Conservation (phyloP, 2,797 vertebrate species). For the Tadarida brasiliensis region DNA sequence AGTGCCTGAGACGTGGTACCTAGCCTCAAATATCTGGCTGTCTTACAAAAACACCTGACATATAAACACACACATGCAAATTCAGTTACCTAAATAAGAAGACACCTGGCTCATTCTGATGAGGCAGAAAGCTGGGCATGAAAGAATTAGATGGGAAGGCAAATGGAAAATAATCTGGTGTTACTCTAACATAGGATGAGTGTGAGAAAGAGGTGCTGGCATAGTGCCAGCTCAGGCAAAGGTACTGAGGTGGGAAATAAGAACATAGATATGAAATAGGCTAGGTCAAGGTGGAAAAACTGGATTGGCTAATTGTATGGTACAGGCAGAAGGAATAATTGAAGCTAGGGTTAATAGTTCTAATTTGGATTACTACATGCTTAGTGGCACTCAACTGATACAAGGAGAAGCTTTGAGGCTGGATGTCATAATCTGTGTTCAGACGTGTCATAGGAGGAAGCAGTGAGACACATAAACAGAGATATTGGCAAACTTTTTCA, state of each 20-base stretch:
- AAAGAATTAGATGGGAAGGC: not conserved
- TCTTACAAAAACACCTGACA: not conserved
- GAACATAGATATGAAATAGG: not conserved
- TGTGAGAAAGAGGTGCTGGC: not conserved
- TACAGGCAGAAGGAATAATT: not conserved
- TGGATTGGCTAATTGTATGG: not conserved
- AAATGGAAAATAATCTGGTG: not conserved
- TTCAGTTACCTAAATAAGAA: not conserved
- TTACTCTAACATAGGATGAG: not conserved
- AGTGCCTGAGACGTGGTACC: not conserved
- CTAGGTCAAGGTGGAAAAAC: not conserved
- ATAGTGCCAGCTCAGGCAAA: not conserved
- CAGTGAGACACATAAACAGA: not conserved
- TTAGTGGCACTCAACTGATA: fast-evolving
- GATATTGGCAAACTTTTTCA: not conserved
- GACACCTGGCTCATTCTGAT: not conserved
- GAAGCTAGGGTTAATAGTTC: not conserved
- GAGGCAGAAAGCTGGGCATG: not conserved
- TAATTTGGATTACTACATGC: not conserved
- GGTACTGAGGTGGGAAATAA: not conserved
- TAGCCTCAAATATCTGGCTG: not conserved
- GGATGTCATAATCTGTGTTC: not conserved
- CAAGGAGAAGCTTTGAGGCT: not conserved
- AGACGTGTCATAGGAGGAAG: not conserved
- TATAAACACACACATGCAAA: not conserved